Evolutionary conservation across 2,113 vertebrate genomes (phyloP), one percentile per base, ranked within the genome.

Genomic region (Austrofundulus limnaeus): DNA sequence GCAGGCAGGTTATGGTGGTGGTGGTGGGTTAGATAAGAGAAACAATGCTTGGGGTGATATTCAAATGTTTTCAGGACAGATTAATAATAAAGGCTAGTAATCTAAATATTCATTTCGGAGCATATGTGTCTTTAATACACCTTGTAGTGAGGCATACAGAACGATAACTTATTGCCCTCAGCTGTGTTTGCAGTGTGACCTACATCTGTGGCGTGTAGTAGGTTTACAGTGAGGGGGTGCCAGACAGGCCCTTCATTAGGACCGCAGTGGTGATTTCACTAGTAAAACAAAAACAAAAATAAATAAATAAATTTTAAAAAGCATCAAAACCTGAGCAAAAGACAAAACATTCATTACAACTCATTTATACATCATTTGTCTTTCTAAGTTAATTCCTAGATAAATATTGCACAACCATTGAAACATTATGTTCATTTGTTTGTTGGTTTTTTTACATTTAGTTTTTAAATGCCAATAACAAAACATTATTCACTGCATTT

Each of bases 31-130:
- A 84, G 88, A 92, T 91, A 90, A 90, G 87, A 74, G 68, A 74
- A 88, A 88, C 85, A 82, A 85, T 81, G 88, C 78, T 87, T 24
- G 80, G 88, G 88, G 90, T 91, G 83, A 82, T 88, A 90, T 87
- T 86, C 78, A 87, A 85, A 85, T 83, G 76, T 85, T 88, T 87
- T 79, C 83, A 81, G 85, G 77, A 88, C 88, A 81, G 79, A 77
- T 75, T 80, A 68, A 80, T 80, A 85, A 79, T 72, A 84, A 82
- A 84, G 78, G 72, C 50, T 72, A 75, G 75, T 45, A 67, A 85
- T 89, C 82, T 85, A 85, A 88, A 89, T 86, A 83, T 88, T 87
- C 75, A 90, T 86, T 84, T 81, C 79, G 81, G 51, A 82, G 82
- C 84, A 84, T 85, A 82, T 88, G 85, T 85, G 83, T 84, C 83